Percentiles rank a stretch among this genome's conserved stretches.
Conservation (phyloP, 2,888 invertebrate genomes). For the Cryptus armator region DNA sequence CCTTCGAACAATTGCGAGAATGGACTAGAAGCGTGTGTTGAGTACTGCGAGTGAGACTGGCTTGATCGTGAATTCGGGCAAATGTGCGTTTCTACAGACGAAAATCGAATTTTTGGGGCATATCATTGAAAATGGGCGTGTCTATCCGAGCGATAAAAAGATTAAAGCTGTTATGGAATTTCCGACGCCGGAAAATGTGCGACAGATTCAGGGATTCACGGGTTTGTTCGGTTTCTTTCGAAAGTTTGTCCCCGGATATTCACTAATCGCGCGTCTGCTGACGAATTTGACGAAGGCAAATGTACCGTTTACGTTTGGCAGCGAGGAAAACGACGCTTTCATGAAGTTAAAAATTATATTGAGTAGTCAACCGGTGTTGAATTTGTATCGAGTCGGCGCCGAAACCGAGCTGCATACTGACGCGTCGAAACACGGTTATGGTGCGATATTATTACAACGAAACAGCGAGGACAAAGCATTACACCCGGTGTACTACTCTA, state of each 20-base stretch:
- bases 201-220: constrained; percentile 59
- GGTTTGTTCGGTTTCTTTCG: constrained; percentile 62
- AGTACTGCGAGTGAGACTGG: too few species aligned
- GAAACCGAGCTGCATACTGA: constrained; percentile 65
- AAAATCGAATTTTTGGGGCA: too few species aligned
- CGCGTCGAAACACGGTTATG: constrained; percentile 57
- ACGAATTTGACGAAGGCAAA: constrained; percentile 58
- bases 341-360: constrained; percentile 57
- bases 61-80: too few species aligned
- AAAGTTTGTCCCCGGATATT: constrained; percentile 67
- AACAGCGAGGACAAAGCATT: constrained; percentile 46
- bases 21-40: too few species aligned
- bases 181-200: constrained; percentile 55
- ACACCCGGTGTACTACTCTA: constrained; percentile 67
- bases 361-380: constrained; percentile 50
- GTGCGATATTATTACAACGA: constrained; percentile 56
- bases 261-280: constrained; percentile 64
- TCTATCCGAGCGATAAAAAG: constrained; percentile 54
- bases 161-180: constrained; percentile 68
- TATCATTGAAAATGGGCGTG: constrained; percentile 34
- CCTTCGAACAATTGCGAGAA: too few species aligned
- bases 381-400: constrained; percentile 50
- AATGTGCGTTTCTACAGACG: too few species aligned
- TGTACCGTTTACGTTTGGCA: constrained; percentile 55
- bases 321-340: constrained; percentile 65